Conservation (phyloP, 2,888 invertebrate species). For the Nemoura dubitans region DNA sequence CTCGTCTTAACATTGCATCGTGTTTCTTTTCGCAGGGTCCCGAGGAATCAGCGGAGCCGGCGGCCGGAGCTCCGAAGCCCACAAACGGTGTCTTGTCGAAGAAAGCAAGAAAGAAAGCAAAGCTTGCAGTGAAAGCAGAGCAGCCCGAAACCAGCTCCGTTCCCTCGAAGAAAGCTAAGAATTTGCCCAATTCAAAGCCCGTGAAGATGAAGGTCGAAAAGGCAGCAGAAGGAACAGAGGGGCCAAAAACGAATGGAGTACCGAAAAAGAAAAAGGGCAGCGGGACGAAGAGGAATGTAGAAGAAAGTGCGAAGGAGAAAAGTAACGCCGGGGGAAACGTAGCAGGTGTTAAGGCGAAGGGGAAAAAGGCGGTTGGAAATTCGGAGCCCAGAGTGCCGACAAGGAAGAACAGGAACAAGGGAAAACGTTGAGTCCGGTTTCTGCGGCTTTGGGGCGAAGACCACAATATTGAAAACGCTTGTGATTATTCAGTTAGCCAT, state of each 20-base stretch:
- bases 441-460: too few species aligned
- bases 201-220: not conserved
- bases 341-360: not conserved
- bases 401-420: not conserved
- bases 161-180: not conserved
- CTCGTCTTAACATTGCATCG: too few species aligned
- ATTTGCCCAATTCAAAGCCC: too few species aligned
- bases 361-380: not conserved
- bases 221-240: not conserved
- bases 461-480: not conserved
- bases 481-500: not conserved
- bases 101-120: constrained; percentile 8
- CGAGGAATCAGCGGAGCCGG: not conserved
- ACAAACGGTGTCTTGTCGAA: not conserved
- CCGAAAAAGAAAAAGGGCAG: not conserved
- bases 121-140: not conserved
- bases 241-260: not conserved
- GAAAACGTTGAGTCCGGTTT: not conserved
- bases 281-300: not conserved
- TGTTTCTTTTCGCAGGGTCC: not conserved
- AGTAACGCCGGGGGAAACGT: not conserved
- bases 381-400: not conserved
- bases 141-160: not conserved
- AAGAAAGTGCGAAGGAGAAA: not conserved
- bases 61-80: not conserved